Evolutionary conservation across 2,888 invertebrate species (phyloP), one percentile per base, ranked within the genome.

Genomic region (Atherix ibis): DNA sequence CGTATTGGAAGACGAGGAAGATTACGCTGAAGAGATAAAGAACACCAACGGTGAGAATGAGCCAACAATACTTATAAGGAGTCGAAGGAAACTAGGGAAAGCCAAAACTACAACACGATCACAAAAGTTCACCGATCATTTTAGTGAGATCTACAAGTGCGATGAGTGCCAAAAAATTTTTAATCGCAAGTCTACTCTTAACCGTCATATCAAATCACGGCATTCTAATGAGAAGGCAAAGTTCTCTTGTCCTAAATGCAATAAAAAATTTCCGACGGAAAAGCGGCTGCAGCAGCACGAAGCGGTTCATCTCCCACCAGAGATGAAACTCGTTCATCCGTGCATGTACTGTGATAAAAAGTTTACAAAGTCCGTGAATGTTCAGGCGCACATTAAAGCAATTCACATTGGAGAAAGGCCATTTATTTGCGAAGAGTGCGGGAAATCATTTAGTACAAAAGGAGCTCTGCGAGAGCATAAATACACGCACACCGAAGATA

Each of bases 401-500:
- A 36, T 36, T 27, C 60, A 60, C 35, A 46, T 50, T 3, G 54
- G 56, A 22, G 48, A 49, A 9, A 55, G 62, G 34, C 64, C 64
- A 2, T 66, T 53, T 38, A 54, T 64, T 10, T 66, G 66, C 39
- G 64, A 65, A 37, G 53, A 57, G 36, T 66, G 66, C 43, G 64
- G 64, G 1, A 58, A 62, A 34, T 56, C 60, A 9, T 55, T 64
- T 13, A 62, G 62, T 18, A 63, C 65, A 4, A 57, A 60, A 29
- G 63, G 65, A 2, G 63, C 65, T 2, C 46, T 66, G 0, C 63
- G 59, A 25, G 65, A 65, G 40, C 66, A 67, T 46, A 56, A 62
- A 37, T 50, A 64, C 4, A 62, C 61, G 2, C 66, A 67, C 40
- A 62, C 61, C 12, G 61, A 63, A 2, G 62, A 59, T 4, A 54